Evolutionary conservation across 1,140 invertebrate genomes (phyloP), one percentile per base, ranked within the genome.

Genomic region (Aphis craccivora): DNA sequence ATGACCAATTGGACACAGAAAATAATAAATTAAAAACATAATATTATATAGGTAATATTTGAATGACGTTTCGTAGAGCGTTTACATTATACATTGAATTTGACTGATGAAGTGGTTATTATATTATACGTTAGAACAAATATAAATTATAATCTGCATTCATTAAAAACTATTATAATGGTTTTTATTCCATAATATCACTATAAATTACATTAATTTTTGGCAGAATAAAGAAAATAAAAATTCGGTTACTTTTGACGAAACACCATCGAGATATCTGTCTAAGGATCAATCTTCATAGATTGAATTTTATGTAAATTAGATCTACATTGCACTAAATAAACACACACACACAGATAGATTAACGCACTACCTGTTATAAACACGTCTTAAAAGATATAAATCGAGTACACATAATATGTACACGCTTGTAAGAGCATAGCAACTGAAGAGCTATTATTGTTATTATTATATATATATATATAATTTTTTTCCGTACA

Each of bases 371-470:
- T 76, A 76, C 30, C 84, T 86, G 30, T 86, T 86, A 86, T 86
- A 45, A 43, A 45, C 84, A 86, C 11, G 40, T 45, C 40, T 45
- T 51, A 88, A 88, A 88, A 22, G 30, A 51, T 51, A 88, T 88
- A 88, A 88, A 88, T 88, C 45, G 86, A 88, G 86, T 14, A 88
- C 45, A 51, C 7, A n/a, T 76, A 76, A n/a, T 76, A 76, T 18
- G 60, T 35, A 76, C 14, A 88, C n/a, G 45, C 45, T 18, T 23
- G 86, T n/a, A 23, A 51, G 51, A 11, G 87, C 87, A 35, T 51
- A 55, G 8, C 87, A 89, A 89, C 87, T 37, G 51, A 35, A 89
- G 48, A 55, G 48, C 87, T 89, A 89, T 89, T 89, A 89, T 89
- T 89, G 22, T 89, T 55, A 55, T 89, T 53, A 53, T 53, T 88